Conservation (phyloP, 2,797 vertebrate genomes). For the Karalla daura region DNA sequence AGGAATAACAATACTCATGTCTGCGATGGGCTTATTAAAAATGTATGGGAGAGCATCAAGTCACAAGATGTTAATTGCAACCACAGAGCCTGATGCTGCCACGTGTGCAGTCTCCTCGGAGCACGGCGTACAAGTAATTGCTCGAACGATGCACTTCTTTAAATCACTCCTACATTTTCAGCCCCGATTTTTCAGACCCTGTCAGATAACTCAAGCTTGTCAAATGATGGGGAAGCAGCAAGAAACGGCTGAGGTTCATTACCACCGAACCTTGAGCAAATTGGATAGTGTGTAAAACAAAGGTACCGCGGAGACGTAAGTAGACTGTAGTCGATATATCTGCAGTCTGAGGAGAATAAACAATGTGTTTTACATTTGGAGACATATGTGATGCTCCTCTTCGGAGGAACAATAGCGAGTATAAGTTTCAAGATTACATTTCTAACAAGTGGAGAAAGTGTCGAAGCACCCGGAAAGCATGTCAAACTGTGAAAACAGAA, state of each 20-base stretch:
- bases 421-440: background rate
- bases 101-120: constrained; percentile 31
- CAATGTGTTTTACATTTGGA: background rate
- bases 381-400: background rate
- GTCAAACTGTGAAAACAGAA: background rate
- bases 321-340: background rate
- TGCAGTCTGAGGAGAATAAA: background rate
- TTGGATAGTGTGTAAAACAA: constrained; percentile 2
- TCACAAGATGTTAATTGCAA: constrained; percentile 58
- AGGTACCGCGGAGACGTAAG: background rate
- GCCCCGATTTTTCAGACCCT: constrained; percentile 2
- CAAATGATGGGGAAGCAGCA: constrained; percentile 4
- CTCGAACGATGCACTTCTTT: constrained; percentile 44
- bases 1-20: constrained; percentile 30
- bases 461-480: background rate
- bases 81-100: constrained; percentile 21
- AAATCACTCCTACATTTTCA: constrained; percentile 42
- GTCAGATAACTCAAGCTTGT: constrained; percentile 31
- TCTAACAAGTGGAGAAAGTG: background rate
- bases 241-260: constrained; percentile 12
- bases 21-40: constrained; percentile 60
- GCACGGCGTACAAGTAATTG: constrained; percentile 53
- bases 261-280: background rate
- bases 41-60: constrained; percentile 50
- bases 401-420: background rate